Base-by-base conservation (phyloP, 2,113 vertebrate genomes). In the Leuciscus idus region DNA sequence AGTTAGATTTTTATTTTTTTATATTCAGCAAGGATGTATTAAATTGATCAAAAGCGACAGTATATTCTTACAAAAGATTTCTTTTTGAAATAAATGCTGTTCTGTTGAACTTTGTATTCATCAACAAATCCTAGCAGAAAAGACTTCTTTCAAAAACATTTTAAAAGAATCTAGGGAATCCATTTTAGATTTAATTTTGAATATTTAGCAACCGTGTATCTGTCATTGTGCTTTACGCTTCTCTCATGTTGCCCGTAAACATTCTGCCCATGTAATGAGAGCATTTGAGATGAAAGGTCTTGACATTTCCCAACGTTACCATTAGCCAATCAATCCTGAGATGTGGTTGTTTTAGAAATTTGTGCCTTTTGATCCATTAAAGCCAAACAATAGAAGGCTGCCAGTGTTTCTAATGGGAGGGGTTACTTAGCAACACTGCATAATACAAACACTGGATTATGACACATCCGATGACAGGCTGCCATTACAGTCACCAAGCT, bases 391-490 rank as follows among this genome's bases (percentile, higher is more conserved):
- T 26, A 43, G 68, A 70, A 33, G 43, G 11, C 64, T 72, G 48
- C 43, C 28, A 43, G 48, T 57, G 82, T 17, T 59, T 72, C 7
- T 59, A 23, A 23, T 52, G 52, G 50, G 30, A 28, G 48, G 66
- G 36, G 48, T 75, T 62, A 28, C 85, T 75, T 86, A 86, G 85
- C 66, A 81, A 86, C 76, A 26, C 23, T 73, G 66, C 68, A 26
- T n/a, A 61, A 62, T 12, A 48, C 62, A 85, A 85, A 79, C 62
- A 68, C 28, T 79, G n/a, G 10, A 61, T 80, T 72, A 82, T 62
- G 59, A 46, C 36, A 85, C 62, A 66, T 85, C 84, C 46, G 28
- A 66, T 33, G 39, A 52, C 59, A 52, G 74, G 46, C 28, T 50
- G 26, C 9, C 48, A 72, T 43, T 70, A 43, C 30, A 57, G 83